Evolutionary conservation across 2,888 invertebrate species (phyloP).

Genomic region (Cancer borealis): DNA sequence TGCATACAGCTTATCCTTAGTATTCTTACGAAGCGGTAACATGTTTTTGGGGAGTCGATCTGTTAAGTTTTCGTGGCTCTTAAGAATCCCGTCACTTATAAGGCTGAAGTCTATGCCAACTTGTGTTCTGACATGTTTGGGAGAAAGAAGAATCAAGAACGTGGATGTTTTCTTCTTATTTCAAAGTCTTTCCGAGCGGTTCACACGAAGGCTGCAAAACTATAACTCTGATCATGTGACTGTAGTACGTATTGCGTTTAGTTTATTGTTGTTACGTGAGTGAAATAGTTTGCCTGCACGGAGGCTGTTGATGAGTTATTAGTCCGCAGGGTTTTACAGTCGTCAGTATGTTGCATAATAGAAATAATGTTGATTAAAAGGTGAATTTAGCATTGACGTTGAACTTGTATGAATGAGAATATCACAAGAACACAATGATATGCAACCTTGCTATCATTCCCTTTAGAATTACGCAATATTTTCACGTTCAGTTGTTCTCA

Average conservation of each 20-base stretch:
- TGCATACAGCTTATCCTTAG: not conserved
- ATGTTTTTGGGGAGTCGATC: not conserved
- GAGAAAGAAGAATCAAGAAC: not conserved
- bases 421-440: not conserved
- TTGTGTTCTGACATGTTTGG: not conserved
- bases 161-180: not conserved
- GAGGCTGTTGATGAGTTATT: not conserved
- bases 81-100: not conserved
- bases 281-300: not conserved
- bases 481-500: not conserved
- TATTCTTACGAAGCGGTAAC: not conserved
- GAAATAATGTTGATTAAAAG: not conserved
- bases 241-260: not conserved
- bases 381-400: no score
- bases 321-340: not conserved
- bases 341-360: not conserved
- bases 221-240: not conserved
- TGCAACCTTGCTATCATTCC: not conserved
- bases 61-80: not conserved
- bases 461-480: not conserved
- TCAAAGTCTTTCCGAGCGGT: not conserved
- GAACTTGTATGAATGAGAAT: not conserved
- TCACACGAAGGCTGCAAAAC: not conserved
- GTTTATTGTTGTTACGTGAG: constrained; percentile 1
- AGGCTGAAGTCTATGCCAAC: not conserved